These are phyloP conservation scores for Lagopus leucura DNA, from an alignment of 2,113 vertebrate species.

Conservation along the genomic window DNA sequence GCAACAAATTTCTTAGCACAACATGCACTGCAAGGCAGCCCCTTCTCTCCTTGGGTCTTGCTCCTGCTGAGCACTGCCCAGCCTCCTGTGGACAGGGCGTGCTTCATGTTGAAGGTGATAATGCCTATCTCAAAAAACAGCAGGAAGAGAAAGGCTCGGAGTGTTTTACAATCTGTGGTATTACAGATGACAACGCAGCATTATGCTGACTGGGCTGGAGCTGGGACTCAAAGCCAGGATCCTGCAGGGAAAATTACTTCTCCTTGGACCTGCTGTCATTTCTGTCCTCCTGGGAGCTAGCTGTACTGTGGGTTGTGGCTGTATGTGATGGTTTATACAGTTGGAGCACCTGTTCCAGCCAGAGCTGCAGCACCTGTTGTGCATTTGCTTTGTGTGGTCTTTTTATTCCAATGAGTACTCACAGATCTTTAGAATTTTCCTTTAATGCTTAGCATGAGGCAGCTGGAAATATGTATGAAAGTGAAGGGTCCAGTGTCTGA, in stretches of 20 bases:
- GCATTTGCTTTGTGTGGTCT: background rate
- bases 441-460: background rate
- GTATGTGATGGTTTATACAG: background rate
- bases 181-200: background rate
- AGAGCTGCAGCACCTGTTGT: background rate
- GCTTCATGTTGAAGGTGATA: accelerated
- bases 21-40: background rate
- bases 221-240: background rate
- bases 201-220: background rate
- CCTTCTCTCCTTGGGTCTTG: background rate
- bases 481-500: background rate
- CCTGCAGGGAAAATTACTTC: background rate
- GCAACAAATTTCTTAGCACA: background rate
- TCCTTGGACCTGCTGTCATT: background rate
- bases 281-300: background rate
- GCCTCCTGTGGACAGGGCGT: background rate
- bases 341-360: background rate
- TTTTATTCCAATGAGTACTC: background rate
- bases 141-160: background rate
- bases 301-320: background rate
- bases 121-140: background rate
- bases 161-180: background rate
- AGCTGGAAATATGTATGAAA: background rate
- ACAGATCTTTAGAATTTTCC: background rate
- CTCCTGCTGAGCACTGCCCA: background rate